phyloP scores from a whole-genome alignment of 37 sponge, comb jelly and placozoan species.

The Cliona cf. orientalis region DNA sequence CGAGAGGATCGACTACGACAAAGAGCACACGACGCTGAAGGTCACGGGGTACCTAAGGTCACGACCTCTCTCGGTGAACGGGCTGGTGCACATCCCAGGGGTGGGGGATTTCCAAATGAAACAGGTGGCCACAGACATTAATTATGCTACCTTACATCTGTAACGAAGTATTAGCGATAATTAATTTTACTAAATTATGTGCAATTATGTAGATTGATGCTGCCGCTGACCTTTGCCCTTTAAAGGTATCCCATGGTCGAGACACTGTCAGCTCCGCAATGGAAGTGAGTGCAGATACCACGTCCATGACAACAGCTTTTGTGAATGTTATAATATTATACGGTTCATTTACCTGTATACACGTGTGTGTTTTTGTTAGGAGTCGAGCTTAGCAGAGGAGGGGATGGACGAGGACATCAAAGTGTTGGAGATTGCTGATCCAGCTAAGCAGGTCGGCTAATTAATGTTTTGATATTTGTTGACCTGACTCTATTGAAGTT shows the following conservation, averaged over 20 bases:
- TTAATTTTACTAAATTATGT: constrained; percentile 6
- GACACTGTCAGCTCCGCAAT: not conserved
- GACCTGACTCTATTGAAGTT: not conserved
- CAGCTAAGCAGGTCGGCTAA: constrained; percentile 62
- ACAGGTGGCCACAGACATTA: too few relatives aligned
- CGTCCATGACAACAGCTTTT: too few relatives aligned
- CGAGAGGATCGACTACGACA: constrained; percentile 46
- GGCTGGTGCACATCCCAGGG: constrained; percentile 82
- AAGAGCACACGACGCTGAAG: constrained; percentile 31
- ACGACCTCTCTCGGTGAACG: constrained; percentile 75
- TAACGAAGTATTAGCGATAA: not conserved
- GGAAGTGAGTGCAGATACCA: too few relatives aligned
- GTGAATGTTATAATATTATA: too few relatives aligned
- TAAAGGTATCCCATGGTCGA: not conserved
- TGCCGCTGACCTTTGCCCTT: constrained; percentile 15
- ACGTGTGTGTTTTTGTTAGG: not conserved
- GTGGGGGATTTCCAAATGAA: constrained; percentile 81
- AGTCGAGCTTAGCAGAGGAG: not conserved
- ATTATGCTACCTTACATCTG: too few relatives aligned
- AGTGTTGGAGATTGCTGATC: constrained; percentile 77
- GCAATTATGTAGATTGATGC: constrained; percentile 55
- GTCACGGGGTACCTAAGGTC: constrained; percentile 92
- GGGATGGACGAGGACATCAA: constrained; percentile 59
- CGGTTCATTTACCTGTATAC: not conserved
- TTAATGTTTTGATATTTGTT: not conserved